phyloP scores from a whole-genome alignment of 2,797 vertebrate species.

The Poecile montanus region DNA sequence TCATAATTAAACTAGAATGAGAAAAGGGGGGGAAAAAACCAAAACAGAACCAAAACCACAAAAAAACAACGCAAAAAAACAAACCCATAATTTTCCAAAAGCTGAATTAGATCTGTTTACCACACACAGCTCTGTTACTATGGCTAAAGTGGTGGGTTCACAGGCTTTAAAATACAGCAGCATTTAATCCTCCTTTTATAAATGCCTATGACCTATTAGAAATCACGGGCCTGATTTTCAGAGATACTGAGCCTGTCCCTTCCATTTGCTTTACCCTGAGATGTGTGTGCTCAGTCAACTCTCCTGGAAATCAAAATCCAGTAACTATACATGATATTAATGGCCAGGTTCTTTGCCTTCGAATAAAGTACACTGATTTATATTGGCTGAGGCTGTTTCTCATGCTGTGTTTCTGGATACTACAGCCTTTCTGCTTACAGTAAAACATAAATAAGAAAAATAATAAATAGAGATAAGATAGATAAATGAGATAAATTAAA shows the following conservation, averaged over 20 bases:
- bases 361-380: not conserved
- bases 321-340: not conserved
- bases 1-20: not conserved
- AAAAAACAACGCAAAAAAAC: not conserved
- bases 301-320: slow-evolving; percentile 1
- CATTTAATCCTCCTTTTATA: not conserved
- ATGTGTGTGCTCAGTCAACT: not conserved
- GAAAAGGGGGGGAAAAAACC: rapidly evolving
- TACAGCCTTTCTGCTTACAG: not conserved
- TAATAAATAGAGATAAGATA: not conserved
- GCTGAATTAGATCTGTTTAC: not conserved
- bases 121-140: not conserved
- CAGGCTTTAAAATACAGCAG: not conserved
- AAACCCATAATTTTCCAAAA: not conserved
- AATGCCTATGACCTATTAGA: not conserved
- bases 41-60: not conserved
- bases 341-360: not conserved
- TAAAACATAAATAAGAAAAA: not conserved
- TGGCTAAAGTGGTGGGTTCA: not conserved
- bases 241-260: not conserved
- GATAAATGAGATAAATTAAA: not conserved
- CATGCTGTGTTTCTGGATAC: not conserved
- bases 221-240: not conserved
- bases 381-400: not conserved
- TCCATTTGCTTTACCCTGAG: not conserved